phyloP scores from a whole-genome alignment of 2,113 vertebrate species.

The Daboia siamensis region DNA sequence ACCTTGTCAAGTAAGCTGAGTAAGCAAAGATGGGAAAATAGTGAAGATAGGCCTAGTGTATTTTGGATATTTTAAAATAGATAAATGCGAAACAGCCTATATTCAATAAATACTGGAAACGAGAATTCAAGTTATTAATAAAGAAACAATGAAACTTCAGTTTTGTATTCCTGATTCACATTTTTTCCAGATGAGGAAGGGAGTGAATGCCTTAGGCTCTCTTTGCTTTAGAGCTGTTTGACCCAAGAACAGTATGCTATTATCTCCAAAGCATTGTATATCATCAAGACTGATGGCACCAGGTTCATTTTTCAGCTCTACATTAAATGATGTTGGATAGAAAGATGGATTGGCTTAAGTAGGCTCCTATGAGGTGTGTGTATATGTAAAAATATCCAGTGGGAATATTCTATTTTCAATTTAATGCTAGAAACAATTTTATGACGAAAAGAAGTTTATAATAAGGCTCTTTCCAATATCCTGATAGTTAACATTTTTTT shows the following conservation, averaged over 20 bases:
- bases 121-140: neutral
- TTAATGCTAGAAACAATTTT: neutral
- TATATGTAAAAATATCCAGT: neutral
- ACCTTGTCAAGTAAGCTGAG: slow-evolving; percentile 58
- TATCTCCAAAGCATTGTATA: slow-evolving; percentile 37
- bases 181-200: slow-evolving; percentile 42
- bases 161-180: neutral
- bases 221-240: slow-evolving; percentile 22
- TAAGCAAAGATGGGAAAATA: slow-evolving; percentile 45
- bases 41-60: slow-evolving; percentile 5
- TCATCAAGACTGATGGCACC: slow-evolving; percentile 19
- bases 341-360: neutral
- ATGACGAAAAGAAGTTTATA: neutral
- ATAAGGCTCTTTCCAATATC: neutral
- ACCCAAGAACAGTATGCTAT: slow-evolving; percentile 51
- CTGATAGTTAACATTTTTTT: neutral
- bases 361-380: slow-evolving; percentile 26
- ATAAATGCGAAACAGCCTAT: slow-evolving; percentile 48
- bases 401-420: neutral
- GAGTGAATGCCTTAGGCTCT: slow-evolving; percentile 34
- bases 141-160: neutral
- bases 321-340: neutral
- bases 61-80: slow-evolving; percentile 58
- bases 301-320: slow-evolving; percentile 46
- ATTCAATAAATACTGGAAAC: slow-evolving; percentile 29